Base-by-base conservation (phyloP, 2,888 invertebrate genomes). In the Microdon myrmicae region DNA sequence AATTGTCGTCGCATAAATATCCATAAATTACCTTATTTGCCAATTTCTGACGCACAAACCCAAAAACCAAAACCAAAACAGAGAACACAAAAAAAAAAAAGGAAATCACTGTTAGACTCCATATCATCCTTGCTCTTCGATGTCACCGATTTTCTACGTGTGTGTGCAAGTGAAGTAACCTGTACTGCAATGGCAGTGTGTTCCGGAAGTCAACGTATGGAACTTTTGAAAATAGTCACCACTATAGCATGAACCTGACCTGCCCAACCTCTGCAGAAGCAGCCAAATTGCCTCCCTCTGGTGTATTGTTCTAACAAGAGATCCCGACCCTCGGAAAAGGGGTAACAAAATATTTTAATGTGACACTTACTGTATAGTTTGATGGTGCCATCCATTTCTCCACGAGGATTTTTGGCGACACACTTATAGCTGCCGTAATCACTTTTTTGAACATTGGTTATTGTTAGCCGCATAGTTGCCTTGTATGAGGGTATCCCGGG, bases 351-450 rank as follows among this genome's bases (percentile, higher is more conserved):
- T 47, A 47, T 43, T 64, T 64, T 64, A 58, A 64, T 64, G 58
- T 61, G 59, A 67, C 68, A 87, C 92, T 89, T 83, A 94, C 94
- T 90, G 80, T 94, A 93, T 68, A 94, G 84, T 71, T 91, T 86
- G 77, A 94, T 94, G 67, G 89, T 89, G 68, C 94, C 94, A 80
- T 93, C 93, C 35, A 93, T 94, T 78, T 93, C 92, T 67, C 94
- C 93, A 68, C 94, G 84, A 51, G 93, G 92, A 82, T 94, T 94
- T 81, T 94, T 94, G 60, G 94, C 86, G 79, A 83, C 86, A 72
- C 93, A 93, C 81, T 92, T 92, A 81, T 93, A 93, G 67, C 88
- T 90, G 31, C 92, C 94, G 75, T 90, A 93, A 81, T 95, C 94
- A 74, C 84, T 86, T 72, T 85, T 85, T 74, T 89, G 85, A 54